These are phyloP conservation scores for human (Homo sapiens) DNA, from an alignment of 2,113 vertebrate species.

Conservation along the genomic window GRCh38 chr2:144518501-144519000, in stretches of 20 bases:
- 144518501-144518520: conserved; percentile 78
- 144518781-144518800: conserved; percentile 76
- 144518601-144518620: conserved; percentile 11
- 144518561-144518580: conserved; percentile 79
- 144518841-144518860: conserved; percentile 79
- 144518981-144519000: conserved; percentile 59
- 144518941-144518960: conserved; percentile 70
- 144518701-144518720: conserved; percentile 76
- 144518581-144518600: conserved; percentile 71
- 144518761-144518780: conserved; percentile 70
- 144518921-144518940: conserved; percentile 81
- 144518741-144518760: conserved; percentile 62
- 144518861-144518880: conserved; percentile 77
- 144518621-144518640: conserved; percentile 53
- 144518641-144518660: conserved; percentile 73
- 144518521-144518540: conserved; percentile 84
- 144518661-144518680: conserved; percentile 80
- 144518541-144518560: conserved; percentile 77
- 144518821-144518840: conserved; percentile 68
- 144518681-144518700: conserved; percentile 72
- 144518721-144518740: conserved; percentile 61
- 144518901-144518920: conserved; percentile 69
- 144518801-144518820: conserved; percentile 73
- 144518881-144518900: conserved; percentile 62
- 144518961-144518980: conserved; percentile 72